Evolutionary conservation across 2,113 vertebrate genomes (phyloP), one percentile per base, ranked within the genome.

Genomic region (Chionis minor): DNA sequence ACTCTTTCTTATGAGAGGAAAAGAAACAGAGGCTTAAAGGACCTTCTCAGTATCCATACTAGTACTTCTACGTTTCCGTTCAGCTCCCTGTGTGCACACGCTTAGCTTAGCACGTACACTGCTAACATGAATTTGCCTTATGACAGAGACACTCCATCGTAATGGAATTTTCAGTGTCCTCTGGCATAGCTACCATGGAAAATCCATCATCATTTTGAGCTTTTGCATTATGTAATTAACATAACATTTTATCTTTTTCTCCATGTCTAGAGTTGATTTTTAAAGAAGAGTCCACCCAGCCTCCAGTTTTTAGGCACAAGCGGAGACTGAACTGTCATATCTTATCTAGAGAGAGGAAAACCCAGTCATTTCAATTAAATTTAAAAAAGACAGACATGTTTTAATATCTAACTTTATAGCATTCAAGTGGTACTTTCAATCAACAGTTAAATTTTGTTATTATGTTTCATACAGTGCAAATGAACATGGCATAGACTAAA

Each of bases 211-310:
- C 2, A 2, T 90, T 86, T 89, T 80, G 38, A 79, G 82, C 13
- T 58, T 95, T 47, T 71, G 30, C 56, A 63, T 84, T 89, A 94
- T 27, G 79, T 54, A 90, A 88, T 30, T 69, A 86, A 84, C 24
- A 78, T 86, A 47, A 92, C 71, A 81, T 58, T 91, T 96, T 71
- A 88, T 86, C 70, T 94, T 94, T 90, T 93, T 88, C 74, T 86
- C 82, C 33, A 32, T 51, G 73, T 74, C 90, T 90, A 81, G 87
- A 83, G 66, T 71, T 81, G 59, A 77, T 92, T 96, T 96, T 94
- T 90, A 91, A 87, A 91, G 74, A 91, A 72, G 63, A 90, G 52
- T 78, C 33, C 24, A 51, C 15, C 38, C 21, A 32, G 56, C 35
- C 81, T 81, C 67, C 72, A 83, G 54, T 74, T 91, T 78, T 77